These are phyloP conservation scores for Stercorarius parasiticus DNA, from an alignment of 2,113 vertebrate species.

Conservation along the genomic window DNA sequence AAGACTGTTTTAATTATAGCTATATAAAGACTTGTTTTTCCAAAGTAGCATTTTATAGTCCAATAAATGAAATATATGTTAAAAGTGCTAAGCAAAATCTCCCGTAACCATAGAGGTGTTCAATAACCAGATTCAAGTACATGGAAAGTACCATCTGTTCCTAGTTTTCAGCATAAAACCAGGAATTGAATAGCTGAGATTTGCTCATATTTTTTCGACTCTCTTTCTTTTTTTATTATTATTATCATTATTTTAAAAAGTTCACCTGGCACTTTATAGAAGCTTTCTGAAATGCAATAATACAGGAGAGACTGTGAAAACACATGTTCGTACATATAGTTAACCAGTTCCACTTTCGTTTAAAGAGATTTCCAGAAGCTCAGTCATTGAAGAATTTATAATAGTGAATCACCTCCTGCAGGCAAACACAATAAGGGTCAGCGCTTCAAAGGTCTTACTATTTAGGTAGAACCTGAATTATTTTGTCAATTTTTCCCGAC, in stretches of 20 bases:
- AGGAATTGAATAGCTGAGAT: constrained; percentile 67
- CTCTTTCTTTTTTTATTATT: not conserved
- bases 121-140: constrained; percentile 77
- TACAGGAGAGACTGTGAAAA: constrained; percentile 69
- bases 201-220: constrained; percentile 49
- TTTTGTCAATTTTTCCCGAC: constrained; percentile 51
- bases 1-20: constrained; percentile 76
- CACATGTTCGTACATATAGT: constrained; percentile 70
- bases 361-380: constrained; percentile 76
- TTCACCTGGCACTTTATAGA: constrained; percentile 75
- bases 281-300: constrained; percentile 67
- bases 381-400: constrained; percentile 67
- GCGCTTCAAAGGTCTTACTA: constrained; percentile 62
- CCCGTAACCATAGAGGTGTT: constrained; percentile 78
- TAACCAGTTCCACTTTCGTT: constrained; percentile 75
- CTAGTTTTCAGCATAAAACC: constrained; percentile 71
- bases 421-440: constrained; percentile 61
- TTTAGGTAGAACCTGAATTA: constrained; percentile 67
- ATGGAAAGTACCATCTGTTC: constrained; percentile 78
- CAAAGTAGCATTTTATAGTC: constrained; percentile 79
- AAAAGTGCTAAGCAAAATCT: constrained; percentile 77
- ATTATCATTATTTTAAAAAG: constrained; percentile 57
- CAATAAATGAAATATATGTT: constrained; percentile 76
- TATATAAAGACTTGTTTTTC: constrained; percentile 78
- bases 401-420: constrained; percentile 65